Evolutionary conservation across 2,113 vertebrate species (phyloP).

Genomic region (Microtus ochrogaster): DNA sequence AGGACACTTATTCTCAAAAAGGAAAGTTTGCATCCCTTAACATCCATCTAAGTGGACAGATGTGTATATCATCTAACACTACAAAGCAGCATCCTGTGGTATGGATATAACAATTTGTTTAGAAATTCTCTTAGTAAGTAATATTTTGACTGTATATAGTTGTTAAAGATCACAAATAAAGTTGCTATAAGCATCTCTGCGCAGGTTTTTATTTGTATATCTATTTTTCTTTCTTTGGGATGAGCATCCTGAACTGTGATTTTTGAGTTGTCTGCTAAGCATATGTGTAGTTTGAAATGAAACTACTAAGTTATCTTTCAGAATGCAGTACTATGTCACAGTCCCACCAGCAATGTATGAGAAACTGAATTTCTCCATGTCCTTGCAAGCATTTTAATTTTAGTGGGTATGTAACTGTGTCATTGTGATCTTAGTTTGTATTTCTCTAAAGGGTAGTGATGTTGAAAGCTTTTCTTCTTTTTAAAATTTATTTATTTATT

Average conservation of each 20-base stretch:
- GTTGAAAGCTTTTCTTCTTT: background rate
- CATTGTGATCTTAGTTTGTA: constrained; percentile 27
- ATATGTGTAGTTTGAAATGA: constrained; percentile 20
- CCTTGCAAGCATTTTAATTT: background rate
- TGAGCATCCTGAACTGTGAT: background rate
- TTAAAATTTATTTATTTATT: no score
- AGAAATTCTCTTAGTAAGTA: background rate
- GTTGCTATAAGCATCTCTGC: background rate
- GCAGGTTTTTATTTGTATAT: background rate
- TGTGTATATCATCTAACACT: background rate
- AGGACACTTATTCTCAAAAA: background rate
- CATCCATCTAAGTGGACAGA: background rate
- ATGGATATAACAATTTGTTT: background rate
- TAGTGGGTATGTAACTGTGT: background rate
- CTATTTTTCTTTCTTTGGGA: background rate
- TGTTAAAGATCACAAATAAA: background rate
- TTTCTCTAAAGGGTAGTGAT: background rate
- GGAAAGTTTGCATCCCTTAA: background rate
- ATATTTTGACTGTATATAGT: constrained; percentile 26
- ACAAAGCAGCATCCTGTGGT: background rate
- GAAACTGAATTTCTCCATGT: background rate
- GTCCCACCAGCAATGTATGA: background rate
- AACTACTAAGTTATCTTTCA: background rate
- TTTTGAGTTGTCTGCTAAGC: background rate
- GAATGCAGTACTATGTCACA: background rate